A percentile compares a stretch with the other conserved stretches of the same genome.
Evolutionary conservation across 2,888 invertebrate species (phyloP).

Genomic region (Psylliodes chrysocephalus): DNA sequence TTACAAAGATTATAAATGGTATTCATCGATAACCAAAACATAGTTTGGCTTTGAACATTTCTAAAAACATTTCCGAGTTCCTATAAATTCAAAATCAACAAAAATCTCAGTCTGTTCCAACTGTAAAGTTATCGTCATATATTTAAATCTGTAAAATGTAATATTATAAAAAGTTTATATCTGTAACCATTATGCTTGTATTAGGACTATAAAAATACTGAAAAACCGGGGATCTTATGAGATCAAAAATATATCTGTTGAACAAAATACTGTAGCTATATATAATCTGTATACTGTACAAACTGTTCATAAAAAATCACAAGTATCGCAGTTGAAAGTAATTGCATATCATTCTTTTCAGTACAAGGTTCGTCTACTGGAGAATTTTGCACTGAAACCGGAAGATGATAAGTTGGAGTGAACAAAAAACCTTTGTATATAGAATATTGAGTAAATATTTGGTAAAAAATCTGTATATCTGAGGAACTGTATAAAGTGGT

Average conservation of each 20-base stretch:
- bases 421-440: conserved; percentile 63
- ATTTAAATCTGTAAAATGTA: conserved; percentile 45
- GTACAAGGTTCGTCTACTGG: background rate
- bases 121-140: conserved; percentile 44
- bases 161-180: conserved; percentile 49
- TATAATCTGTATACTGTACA: conserved; percentile 64
- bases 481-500: conserved; percentile 63
- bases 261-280: conserved; percentile 53
- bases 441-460: conserved; percentile 61
- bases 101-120: conserved; percentile 58
- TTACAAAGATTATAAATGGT: no score
- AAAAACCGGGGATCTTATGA: conserved; percentile 49
- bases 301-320: conserved; percentile 61
- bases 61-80: no score
- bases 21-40: no score
- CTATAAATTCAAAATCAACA: conserved; percentile 39
- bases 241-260: conserved; percentile 52
- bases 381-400: conserved; percentile 13
- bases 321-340: conserved; percentile 61
- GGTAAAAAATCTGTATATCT: conserved; percentile 65
- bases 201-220: conserved; percentile 54
- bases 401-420: conserved; percentile 42
- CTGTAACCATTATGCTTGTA: conserved; percentile 47
- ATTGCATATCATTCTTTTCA: conserved; percentile 26
- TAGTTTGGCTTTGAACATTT: background rate